A percentile compares a stretch with the other conserved stretches of the same genome.
Conservation (phyloP, 2,888 invertebrate species). For the Margaritifera margaritifera region DNA sequence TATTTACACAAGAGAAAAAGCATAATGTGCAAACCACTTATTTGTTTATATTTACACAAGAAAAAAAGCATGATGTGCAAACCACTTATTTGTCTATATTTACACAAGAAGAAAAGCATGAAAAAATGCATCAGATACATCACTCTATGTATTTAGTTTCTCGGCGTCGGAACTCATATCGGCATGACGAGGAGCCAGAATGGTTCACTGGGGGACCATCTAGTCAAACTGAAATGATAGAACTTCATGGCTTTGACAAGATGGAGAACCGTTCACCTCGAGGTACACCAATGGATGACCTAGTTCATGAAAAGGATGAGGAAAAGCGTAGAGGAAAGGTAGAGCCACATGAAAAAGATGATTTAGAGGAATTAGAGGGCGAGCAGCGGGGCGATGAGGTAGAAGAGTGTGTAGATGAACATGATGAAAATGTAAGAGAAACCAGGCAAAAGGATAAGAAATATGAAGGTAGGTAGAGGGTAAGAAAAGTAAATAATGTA, state of each 20-base stretch:
- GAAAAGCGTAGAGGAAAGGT: slow-evolving; percentile 5
- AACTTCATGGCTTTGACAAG: slow-evolving; percentile 89
- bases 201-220: slow-evolving; percentile 90
- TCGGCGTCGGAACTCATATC: slow-evolving; percentile 2
- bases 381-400: slow-evolving; percentile 26
- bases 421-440: slow-evolving; percentile 6
- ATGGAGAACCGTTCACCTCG: slow-evolving; percentile 72
- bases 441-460: slow-evolving; percentile 6
- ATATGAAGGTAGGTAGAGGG: background rate
- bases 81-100: too few species aligned
- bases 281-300: slow-evolving; percentile 22
- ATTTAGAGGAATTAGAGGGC: slow-evolving; percentile 12
- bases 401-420: slow-evolving; percentile 12
- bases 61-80: too few species aligned
- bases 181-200: slow-evolving; percentile 85
- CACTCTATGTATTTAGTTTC: too few species aligned
- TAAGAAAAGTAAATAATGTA: slow-evolving; percentile 14
- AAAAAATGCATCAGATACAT: too few species aligned
- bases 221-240: slow-evolving; percentile 93
- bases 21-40: too few species aligned
- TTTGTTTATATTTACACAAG: too few species aligned
- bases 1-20: too few species aligned
- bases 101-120: too few species aligned
- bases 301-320: slow-evolving; percentile 6
- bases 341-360: slow-evolving; percentile 11